These are phyloP conservation scores for Sebastes itinus DNA, from an alignment of 2,797 vertebrate species.

Conservation along the genomic window DNA sequence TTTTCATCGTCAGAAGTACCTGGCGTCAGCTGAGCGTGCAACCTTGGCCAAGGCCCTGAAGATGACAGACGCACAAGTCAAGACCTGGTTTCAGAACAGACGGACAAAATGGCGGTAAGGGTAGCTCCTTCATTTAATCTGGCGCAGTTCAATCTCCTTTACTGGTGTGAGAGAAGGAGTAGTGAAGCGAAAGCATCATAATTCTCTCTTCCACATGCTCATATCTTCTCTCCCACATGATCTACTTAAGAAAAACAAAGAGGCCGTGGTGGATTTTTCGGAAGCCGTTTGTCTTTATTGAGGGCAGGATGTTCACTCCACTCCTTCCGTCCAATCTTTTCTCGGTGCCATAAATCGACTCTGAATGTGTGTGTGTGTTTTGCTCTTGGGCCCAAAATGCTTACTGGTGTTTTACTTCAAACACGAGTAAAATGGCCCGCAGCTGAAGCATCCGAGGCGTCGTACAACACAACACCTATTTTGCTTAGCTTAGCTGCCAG, in stretches of 20 bases:
- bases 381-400: slow-evolving; percentile 32
- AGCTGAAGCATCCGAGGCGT: slow-evolving; percentile 33
- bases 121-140: not conserved
- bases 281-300: slow-evolving; percentile 14
- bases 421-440: slow-evolving; percentile 33
- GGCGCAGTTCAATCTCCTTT: not conserved
- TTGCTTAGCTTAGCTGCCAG: slow-evolving; percentile 78
- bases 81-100: slow-evolving; percentile 99
- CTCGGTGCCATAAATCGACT: slow-evolving; percentile 9
- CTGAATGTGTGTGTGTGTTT: slow-evolving; percentile 21
- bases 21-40: slow-evolving; percentile 92
- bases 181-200: not conserved
- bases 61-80: slow-evolving; percentile 98
- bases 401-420: slow-evolving; percentile 29
- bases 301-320: slow-evolving; percentile 1
- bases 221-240: not conserved
- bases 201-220: not conserved
- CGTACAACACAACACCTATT: slow-evolving; percentile 72
- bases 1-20: slow-evolving; percentile 95
- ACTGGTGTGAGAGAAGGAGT: not conserved
- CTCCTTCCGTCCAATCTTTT: slow-evolving; percentile 1
- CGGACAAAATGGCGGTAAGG: slow-evolving; percentile 97
- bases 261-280: not conserved
- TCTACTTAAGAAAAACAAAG: slow-evolving; percentile 23
- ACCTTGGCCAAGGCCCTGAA: slow-evolving; percentile 93